Evolutionary conservation across 2,888 invertebrate species (phyloP), one percentile per base, ranked within the genome.

Genomic region (Pilophorus perplexus): DNA sequence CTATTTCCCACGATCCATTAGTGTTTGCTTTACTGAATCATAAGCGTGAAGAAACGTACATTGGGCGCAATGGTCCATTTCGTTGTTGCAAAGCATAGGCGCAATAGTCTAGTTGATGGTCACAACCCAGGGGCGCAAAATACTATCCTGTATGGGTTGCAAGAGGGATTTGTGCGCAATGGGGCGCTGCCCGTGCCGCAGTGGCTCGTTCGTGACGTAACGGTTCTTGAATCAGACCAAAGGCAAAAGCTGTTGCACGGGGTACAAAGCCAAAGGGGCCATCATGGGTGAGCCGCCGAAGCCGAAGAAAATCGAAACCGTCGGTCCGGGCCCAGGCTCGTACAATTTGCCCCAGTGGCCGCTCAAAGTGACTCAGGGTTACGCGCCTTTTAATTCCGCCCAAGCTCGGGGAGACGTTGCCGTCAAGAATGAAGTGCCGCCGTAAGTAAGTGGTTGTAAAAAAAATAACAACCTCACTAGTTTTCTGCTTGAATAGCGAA

Each of bases 311-410:
- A 20, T 12, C 22, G 16, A 5, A 1, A n/a, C 1, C n/a, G 33
- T 4, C 5, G 16, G 22, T 22, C 62, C 62, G 12, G 62, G 62
- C 5, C 62, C 62, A 20, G 62, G 62, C 12, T 62, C 44, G 8
- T 62, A 62, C 48, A 33, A 62, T 16, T 46, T 62, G 14, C 62
- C 62, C 2, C 62, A 44, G 46, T 62, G 62, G 62, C 62, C 62
- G 1, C 3, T 3, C 1, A 44, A 28, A 28, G 27, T 46, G 28
- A 18, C 18, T 3, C 48, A 46, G n/a, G 12, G 20, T 10, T 2
- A 14, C 2, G 62, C 62, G 10, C 62, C 62, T 12, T 62, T 62
- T 33, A 62, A 48, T 28, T 62, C 62, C 12, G 48, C 48, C 12
- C 46, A 44, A 20, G 6, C 28, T 3, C 27, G 62, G 20, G 23